Evolutionary conservation across 2,797 vertebrate species (phyloP).

Genomic region (Salmo trutta): DNA sequence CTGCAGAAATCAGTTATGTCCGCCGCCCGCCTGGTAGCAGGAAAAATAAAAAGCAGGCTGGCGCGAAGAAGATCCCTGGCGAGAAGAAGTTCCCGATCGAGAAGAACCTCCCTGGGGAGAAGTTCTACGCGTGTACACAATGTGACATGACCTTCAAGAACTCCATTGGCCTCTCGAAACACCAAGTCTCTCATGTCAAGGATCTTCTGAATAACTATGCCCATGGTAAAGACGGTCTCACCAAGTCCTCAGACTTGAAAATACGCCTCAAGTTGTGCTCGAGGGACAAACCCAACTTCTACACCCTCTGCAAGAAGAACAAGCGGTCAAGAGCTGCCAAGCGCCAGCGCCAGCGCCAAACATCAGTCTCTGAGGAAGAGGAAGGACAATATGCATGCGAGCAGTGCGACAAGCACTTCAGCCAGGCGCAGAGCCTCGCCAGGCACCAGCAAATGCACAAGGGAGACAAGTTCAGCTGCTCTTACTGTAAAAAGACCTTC

Average conservation of each 20-base stretch:
- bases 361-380: slow-evolving; percentile 42
- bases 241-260: slow-evolving; percentile 78
- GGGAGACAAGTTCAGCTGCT: slow-evolving; percentile 47
- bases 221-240: slow-evolving; percentile 70
- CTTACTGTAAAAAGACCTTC: slow-evolving; percentile 53
- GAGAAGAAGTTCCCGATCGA: slow-evolving; percentile 14
- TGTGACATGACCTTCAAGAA: slow-evolving; percentile 78
- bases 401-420: slow-evolving; percentile 68
- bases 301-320: slow-evolving; percentile 79
- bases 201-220: slow-evolving; percentile 76
- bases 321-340: slow-evolving; percentile 60
- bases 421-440: slow-evolving; percentile 64
- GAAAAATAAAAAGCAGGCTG: slow-evolving; percentile 51
- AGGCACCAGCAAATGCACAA: slow-evolving; percentile 68
- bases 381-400: slow-evolving; percentile 54
- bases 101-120: slow-evolving; percentile 44
- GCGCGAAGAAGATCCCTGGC: background rate
- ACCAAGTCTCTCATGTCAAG: slow-evolving; percentile 75
- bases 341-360: slow-evolving; percentile 35
- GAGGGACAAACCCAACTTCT: slow-evolving; percentile 78
- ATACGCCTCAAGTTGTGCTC: slow-evolving; percentile 81
- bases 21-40: slow-evolving; percentile 35
- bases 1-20: slow-evolving; percentile 44
- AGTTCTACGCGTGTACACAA: slow-evolving; percentile 77
- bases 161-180: slow-evolving; percentile 73